Base-by-base conservation (phyloP, 2,113 vertebrate genomes). In the Xiphophorus maculatus region DNA sequence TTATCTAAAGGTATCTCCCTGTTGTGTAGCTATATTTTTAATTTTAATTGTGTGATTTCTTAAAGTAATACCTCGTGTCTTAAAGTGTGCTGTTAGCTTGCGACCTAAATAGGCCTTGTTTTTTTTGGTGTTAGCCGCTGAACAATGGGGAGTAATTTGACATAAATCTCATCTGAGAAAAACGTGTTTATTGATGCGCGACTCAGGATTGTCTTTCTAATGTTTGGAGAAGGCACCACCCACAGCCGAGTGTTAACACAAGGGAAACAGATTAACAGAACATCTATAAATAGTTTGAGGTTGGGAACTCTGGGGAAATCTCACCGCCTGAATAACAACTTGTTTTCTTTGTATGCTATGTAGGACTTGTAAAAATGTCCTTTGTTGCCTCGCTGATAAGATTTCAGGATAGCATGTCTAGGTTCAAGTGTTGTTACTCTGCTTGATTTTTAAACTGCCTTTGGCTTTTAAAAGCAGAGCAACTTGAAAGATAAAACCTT, bases 281-380 rank as follows among this genome's bases (percentile, higher is more conserved):
- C 80, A 73, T 82, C 90, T 93, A 94, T 89, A 90, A 94, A 94
- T 94, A 94, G 89, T 88, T 86, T 84, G 84, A 88, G 89, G 87
- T 88, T 82, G 42, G 79, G 67, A 72, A 74, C 93, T 90, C 90
- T 74, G 63, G 88, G 89, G 93, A 89, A 91, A 87, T 89, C 84
- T 86, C 82, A 42, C 75, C 80, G 85, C 71, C 87, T 91, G 86
- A 91, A 93, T 90, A 93, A 93, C 90, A 91, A 84, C 87, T 88
- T 87, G 85, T 92, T 91, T 93, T 93, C 79, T 87, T 84, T 87
- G 86, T 90, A 74, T 87, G 76, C 86, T 82, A 64, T 71, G 77
- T 76, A 32, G 67, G 48, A 83, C 81, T 71, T 70, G 66, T 81
- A 74, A 81, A 37, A 81, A 87, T 80, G 63, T 77, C 63, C 62